Conservation (phyloP, 2,113 vertebrate genomes). For the Malaclemys terrapin region DNA sequence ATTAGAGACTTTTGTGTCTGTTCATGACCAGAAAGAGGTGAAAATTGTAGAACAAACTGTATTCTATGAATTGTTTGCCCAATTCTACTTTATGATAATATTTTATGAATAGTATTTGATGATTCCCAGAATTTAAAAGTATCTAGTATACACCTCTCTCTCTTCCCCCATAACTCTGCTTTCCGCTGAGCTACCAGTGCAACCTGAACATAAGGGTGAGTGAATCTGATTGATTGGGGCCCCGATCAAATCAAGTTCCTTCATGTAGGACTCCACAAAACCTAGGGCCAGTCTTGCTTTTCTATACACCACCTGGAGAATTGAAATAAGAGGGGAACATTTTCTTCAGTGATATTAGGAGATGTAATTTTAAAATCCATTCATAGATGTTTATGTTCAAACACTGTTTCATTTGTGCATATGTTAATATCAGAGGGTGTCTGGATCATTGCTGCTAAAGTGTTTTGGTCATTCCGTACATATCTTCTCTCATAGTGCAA, state of each 20-base stretch:
- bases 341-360: neutral
- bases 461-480: neutral
- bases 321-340: accelerated
- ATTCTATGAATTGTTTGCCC: neutral
- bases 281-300: accelerated
- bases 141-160: neutral
- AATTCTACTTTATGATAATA: neutral
- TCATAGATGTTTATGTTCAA: neutral
- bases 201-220: accelerated
- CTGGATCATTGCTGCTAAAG: neutral
- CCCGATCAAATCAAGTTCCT: neutral
- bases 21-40: neutral
- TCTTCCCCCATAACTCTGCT: accelerated
- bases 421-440: neutral
- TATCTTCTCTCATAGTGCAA: neutral
- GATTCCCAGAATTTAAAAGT: neutral
- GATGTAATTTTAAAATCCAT: accelerated
- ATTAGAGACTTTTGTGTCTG: neutral
- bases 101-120: neutral
- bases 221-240: accelerated
- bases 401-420: neutral
- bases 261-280: accelerated
- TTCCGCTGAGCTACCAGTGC: neutral
- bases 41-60: neutral
- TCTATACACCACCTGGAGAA: neutral